These are phyloP conservation scores for Falcunculus frontatus DNA, from an alignment of 2,113 vertebrate species.

Conservation along the genomic window DNA sequence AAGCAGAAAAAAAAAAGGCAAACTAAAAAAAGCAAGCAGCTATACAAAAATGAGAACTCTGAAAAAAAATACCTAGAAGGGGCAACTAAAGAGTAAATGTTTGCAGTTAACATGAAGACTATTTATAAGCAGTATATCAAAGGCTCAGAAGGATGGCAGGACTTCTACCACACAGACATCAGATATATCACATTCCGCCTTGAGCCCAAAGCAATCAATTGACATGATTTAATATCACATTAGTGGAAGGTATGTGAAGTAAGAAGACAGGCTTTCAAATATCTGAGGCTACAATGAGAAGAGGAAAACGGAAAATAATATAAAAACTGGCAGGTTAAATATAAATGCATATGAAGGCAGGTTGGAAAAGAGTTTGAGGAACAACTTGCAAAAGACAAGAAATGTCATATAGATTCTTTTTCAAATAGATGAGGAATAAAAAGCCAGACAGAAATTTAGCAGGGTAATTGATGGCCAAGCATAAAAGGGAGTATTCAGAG, in stretches of 20 bases:
- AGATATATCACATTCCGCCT: background rate
- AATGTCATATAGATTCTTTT: background rate
- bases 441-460: background rate
- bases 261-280: background rate
- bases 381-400: background rate
- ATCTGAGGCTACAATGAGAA: background rate
- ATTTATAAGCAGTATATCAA: background rate
- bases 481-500: background rate
- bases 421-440: background rate
- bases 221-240: background rate
- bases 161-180: background rate
- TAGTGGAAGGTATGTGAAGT: background rate
- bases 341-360: background rate
- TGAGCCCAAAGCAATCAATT: background rate
- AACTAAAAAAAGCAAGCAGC: background rate
- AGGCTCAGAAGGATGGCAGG: background rate
- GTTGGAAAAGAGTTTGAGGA: background rate
- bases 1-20: background rate
- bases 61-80: background rate
- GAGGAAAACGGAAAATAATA: conserved; percentile 1
- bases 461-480: background rate
- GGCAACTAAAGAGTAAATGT: background rate
- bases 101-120: background rate
- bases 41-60: background rate
- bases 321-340: background rate